Percentiles rank a stretch among this genome's conserved stretches.
Conservation (phyloP, 2,797 vertebrate species). For the Pipistrellus pygmaeus region DNA sequence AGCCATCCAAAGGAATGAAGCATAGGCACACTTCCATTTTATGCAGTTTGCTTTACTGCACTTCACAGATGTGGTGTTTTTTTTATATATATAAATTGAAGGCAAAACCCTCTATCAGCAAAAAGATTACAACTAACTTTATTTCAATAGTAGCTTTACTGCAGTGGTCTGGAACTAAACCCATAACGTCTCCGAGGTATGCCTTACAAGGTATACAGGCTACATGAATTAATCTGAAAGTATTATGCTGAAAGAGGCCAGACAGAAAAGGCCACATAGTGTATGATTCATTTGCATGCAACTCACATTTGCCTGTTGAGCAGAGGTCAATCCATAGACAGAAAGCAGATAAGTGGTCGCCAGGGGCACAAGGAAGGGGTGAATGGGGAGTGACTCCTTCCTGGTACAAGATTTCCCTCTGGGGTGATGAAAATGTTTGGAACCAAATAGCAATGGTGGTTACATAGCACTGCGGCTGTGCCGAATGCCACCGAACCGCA, state of each 20-base stretch:
- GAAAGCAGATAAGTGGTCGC: neutral
- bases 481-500: neutral
- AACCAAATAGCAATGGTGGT: neutral
- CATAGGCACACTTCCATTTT: neutral
- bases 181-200: neutral
- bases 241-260: constrained; percentile 5
- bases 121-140: neutral
- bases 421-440: neutral
- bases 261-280: neutral
- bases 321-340: neutral
- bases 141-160: neutral
- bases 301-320: constrained; percentile 20
- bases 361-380: neutral
- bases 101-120: neutral
- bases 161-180: neutral
- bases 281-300: neutral
- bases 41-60: neutral
- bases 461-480: neutral
- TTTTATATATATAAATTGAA: neutral
- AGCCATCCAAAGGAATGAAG: neutral
- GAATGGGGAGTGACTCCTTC: neutral
- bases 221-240: neutral
- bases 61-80: neutral
- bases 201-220: neutral
- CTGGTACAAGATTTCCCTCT: neutral